Evolutionary conservation across 2,113 vertebrate genomes (phyloP).

Genomic region (Austrofundulus limnaeus): DNA sequence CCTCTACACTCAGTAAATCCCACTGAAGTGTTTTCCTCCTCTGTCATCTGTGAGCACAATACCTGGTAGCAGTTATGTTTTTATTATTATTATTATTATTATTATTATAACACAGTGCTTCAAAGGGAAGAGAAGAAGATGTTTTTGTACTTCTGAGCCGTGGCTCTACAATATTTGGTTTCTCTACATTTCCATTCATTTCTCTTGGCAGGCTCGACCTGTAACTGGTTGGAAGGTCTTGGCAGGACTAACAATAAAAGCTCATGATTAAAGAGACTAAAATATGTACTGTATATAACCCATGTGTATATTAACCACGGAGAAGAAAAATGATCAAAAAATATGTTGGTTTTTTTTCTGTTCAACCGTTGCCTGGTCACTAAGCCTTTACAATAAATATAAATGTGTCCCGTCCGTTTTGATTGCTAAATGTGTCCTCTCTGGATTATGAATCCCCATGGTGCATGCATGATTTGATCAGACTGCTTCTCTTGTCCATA

Average conservation of each 20-base stretch:
- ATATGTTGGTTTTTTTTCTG: constrained; percentile 62
- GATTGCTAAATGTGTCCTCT: constrained; percentile 39
- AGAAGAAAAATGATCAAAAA: constrained; percentile 64
- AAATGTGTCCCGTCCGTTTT: constrained; percentile 24
- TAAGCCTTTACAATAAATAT: constrained; percentile 56
- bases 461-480: constrained; percentile 52
- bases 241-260: constrained; percentile 74
- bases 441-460: constrained; percentile 34
- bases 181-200: constrained; percentile 78
- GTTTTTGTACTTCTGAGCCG: constrained; percentile 66
- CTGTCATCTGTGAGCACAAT: constrained; percentile 46
- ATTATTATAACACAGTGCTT: constrained; percentile 51
- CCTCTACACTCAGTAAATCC: constrained; percentile 31
- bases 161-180: constrained; percentile 76
- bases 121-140: constrained; percentile 60
- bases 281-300: constrained; percentile 80
- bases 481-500: constrained; percentile 23
- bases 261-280: constrained; percentile 81
- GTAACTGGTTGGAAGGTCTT: constrained; percentile 75
- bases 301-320: constrained; percentile 78
- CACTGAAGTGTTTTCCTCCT: constrained; percentile 32
- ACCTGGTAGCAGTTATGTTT: constrained; percentile 64
- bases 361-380: constrained; percentile 45
- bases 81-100: too few relatives aligned
- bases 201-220: constrained; percentile 71